These are phyloP conservation scores for Himalopsyche kuldschensis DNA, from an alignment of 2,888 invertebrate species.

Conservation along the genomic window DNA sequence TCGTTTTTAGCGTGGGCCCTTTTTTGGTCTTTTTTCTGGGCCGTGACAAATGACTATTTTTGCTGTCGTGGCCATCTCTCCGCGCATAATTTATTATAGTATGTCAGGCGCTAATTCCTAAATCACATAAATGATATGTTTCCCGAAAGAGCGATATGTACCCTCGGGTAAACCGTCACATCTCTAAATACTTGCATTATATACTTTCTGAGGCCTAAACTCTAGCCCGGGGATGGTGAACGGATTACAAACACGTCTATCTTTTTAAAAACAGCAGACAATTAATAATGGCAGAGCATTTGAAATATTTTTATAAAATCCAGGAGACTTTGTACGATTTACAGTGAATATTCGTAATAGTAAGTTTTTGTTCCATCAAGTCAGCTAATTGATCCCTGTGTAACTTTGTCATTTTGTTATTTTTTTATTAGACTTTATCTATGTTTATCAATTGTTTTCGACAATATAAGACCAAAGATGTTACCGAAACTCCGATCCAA, in stretches of 20 bases:
- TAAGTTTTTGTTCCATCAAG: no score
- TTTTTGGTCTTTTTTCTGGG: not conserved
- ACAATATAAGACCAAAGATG: not conserved
- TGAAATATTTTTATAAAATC: no score
- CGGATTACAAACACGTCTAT: not conserved
- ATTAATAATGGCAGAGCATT: no score
- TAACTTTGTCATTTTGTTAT: no score
- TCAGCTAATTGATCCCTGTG: no score
- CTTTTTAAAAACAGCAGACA: no score
- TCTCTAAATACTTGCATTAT: not conserved
- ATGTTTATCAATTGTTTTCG: no score
- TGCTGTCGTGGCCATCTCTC: not conserved
- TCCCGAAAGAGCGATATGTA: not conserved
- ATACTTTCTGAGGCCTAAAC: not conserved
- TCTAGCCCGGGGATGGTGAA: not conserved
- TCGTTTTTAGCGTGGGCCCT: not conserved
- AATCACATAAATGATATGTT: conserved; percentile 9
- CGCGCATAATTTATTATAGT: not conserved
- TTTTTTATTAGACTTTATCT: no score
- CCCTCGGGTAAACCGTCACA: not conserved
- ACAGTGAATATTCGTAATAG: no score
- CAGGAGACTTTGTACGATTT: no score
- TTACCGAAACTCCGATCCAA: not conserved
- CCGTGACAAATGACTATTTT: not conserved
- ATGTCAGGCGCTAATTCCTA: not conserved